These are phyloP conservation scores for Ceryle rudis DNA, from an alignment of 2,797 vertebrate genomes.

Conservation along the genomic window DNA sequence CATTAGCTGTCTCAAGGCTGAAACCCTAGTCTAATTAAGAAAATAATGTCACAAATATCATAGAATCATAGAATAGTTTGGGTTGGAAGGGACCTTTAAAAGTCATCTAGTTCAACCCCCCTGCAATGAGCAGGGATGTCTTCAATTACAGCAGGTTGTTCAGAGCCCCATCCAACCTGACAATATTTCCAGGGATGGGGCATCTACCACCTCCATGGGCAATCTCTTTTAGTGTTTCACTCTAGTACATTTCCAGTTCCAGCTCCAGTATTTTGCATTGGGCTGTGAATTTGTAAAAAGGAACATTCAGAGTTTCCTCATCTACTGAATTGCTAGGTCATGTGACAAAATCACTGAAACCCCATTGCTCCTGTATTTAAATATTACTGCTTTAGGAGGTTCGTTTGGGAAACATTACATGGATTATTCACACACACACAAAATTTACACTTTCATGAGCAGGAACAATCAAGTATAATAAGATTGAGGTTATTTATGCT, in stretches of 20 bases:
- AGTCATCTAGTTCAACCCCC: too few relatives aligned
- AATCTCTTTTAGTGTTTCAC: not conserved
- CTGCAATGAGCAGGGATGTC: too few relatives aligned
- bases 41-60: not conserved
- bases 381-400: not conserved
- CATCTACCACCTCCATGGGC: too few relatives aligned
- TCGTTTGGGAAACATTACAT: constrained; percentile 23
- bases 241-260: not conserved
- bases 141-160: not conserved
- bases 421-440: constrained; percentile 32
- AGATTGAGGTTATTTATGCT: constrained; percentile 37
- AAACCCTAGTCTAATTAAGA: not conserved
- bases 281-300: not conserved
- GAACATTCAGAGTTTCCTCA: not conserved
- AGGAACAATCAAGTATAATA: constrained; percentile 35
- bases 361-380: not conserved
- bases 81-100: not conserved
- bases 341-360: not conserved
- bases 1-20: not conserved
- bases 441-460: constrained; percentile 40
- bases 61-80: not conserved
- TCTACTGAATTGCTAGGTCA: not conserved
- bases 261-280: not conserved
- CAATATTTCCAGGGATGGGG: not conserved
- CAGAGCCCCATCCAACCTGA: not conserved